Base-by-base conservation (phyloP, 2,113 vertebrate genomes). In the Tetrax tetrax region DNA sequence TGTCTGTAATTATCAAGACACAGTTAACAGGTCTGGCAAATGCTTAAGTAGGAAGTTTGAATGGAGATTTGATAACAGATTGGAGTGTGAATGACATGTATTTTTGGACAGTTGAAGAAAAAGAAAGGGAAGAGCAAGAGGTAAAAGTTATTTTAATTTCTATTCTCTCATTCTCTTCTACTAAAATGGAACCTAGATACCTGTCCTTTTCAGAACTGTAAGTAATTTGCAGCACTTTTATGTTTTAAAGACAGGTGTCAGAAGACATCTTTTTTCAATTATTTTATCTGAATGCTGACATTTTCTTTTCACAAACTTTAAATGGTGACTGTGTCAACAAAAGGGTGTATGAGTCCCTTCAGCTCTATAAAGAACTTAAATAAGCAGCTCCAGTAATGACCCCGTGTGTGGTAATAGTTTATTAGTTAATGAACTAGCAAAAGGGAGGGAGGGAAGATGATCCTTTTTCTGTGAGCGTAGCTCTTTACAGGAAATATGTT, bases 271-370 rank as follows among this genome's bases (percentile, higher is more conserved):
- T 96, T 90, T 74, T 87, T 82, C 35, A 84, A 11, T 94, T 96
- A 83, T 90, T 94, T 85, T 60, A 72, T 71, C 35, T 64, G 81
- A 93, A 96, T 91, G 53, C 56, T 84, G 91, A 84, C 69, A 76
- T 91, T 85, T 93, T 92, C 66, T 69, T 95, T 88, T 89, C 33
- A 76, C 70, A 79, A 89, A 82, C 57, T 93, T 92, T 66, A 83
- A 8, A 66, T 90, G 66, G 24, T 90, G 70, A 53, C 41, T 81
- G 33, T 87, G 78, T 93, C 81, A 91, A 89, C 87, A 91, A 61
- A 74, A 76, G 66, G 27, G 11, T 72, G 7, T 60, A 28, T 35
- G 66, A 91, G 31, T 91, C 61, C 57, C 31, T 85, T 94, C 70
- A 53, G 37, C 27, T 81, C 59, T 48, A 23, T 71, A 37, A 76